Conservation (phyloP, 2,797 vertebrate species). For the Sebastes elongatus region DNA sequence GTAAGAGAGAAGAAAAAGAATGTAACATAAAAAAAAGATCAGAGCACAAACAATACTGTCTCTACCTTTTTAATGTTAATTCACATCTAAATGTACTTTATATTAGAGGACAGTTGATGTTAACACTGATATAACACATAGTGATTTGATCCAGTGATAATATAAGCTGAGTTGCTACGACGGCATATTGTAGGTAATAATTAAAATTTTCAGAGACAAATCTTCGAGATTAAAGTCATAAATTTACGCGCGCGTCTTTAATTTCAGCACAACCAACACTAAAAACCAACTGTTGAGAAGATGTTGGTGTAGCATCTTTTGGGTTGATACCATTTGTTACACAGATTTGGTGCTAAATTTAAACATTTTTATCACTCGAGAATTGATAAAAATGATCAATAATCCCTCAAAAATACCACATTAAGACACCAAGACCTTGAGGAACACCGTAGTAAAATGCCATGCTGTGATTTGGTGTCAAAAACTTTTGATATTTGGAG, state of each 20-base stretch:
- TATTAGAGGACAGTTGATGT: background rate
- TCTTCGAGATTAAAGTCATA: no score
- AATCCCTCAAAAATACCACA: background rate
- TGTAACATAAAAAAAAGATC: background rate
- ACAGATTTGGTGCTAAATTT: no score
- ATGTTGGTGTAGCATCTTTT: no score
- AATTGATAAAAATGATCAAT: background rate
- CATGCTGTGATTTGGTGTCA: no score
- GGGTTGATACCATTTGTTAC: no score
- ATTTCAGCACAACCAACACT: no score
- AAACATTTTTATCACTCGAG: no score
- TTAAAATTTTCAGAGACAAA: background rate
- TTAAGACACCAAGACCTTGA: no score
- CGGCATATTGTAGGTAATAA: background rate
- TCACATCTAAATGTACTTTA: background rate
- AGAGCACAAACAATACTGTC: background rate
- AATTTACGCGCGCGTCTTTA: no score
- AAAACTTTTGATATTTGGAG: no score
- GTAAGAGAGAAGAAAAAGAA: background rate
- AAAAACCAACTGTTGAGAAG: no score
- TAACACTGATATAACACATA: background rate
- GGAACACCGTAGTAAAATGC: no score
- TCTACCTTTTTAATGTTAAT: background rate
- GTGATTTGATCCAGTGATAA: background rate
- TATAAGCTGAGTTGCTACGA: background rate